Conservation (phyloP, 2,113 vertebrate species). For the Regulus satrapa region DNA sequence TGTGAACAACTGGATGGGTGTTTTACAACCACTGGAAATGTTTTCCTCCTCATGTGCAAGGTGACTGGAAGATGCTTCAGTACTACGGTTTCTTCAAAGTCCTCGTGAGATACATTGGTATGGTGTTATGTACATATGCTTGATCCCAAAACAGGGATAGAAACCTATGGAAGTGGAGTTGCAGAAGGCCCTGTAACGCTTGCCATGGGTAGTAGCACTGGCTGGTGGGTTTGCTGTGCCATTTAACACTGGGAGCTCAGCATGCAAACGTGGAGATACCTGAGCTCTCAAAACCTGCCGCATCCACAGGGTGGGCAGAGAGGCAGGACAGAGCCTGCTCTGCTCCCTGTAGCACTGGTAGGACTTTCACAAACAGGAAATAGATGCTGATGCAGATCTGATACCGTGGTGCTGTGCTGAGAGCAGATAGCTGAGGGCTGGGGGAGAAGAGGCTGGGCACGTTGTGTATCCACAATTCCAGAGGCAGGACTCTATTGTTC, state of each 20-base stretch:
- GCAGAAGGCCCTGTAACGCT: background rate
- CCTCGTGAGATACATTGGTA: background rate
- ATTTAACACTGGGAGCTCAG: background rate
- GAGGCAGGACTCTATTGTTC: constrained; percentile 68
- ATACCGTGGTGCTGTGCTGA: background rate
- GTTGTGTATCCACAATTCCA: background rate
- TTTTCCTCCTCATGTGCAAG: background rate
- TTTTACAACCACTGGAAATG: background rate
- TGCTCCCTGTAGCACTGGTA: background rate
- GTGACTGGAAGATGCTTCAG: background rate
- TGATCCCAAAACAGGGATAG: background rate
- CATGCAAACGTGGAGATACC: fast-evolving
- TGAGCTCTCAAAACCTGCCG: background rate
- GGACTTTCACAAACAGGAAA: background rate
- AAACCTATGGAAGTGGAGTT: background rate
- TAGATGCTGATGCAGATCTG: background rate
- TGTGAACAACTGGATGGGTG: background rate
- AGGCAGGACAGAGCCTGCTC: background rate
- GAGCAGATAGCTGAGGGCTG: background rate
- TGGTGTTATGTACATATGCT: background rate
- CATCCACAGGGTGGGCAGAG: background rate
- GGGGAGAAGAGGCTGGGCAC: background rate
- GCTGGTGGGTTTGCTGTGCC: background rate
- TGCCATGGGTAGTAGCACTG: background rate
- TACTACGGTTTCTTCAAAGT: background rate